Evolutionary conservation across 1,140 invertebrate species (phyloP), one percentile per base, ranked within the genome.

Genomic region (Psilanteris sp.): DNA sequence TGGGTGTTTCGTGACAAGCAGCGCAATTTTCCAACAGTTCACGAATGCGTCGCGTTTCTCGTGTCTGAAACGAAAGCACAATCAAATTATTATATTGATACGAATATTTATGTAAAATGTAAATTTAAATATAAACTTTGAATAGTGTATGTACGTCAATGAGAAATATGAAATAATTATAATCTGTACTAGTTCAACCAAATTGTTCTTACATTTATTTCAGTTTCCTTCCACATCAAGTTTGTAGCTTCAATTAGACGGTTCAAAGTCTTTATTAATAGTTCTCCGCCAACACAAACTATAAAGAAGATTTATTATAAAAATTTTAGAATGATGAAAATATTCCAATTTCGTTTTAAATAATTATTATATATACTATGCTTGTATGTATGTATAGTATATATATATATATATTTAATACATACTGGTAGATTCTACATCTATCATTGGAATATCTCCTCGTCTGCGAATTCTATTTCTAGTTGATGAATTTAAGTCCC

Each of bases 1-100:
- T 82, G 41, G 64, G 77, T 34, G 34, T 57, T 68, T 74, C 74
- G 14, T 81, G 80, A 80, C 94, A 94, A 66, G 92, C 91, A 46
- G 94, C 93, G 83, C 95, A 96, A 71, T 93, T 92, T 83, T 94
- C 93, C 26, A 97, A 87, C 13, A 95, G 87, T 57, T 91, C 90
- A 10, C 93, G 90, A 41, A 96, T 88, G 46, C 90, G 86, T 50
- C 92, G 89, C 7, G 94, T 94, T 81, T 94, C 94, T 66, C 90
- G 85, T 34, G 92, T 92, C 91, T 96, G 91, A 67, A 88, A 87
- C 48, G 27, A 52, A 48, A 75, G 1, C 2, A 22, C 10, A 31
- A 20, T 20, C 18, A 20, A 2, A 20, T 20, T 44, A n/a, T n/a
- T n/a, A n/a, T n/a, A n/a, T n/a, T n/a, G n/a, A n/a, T n/a, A n/a